phyloP scores from a whole-genome alignment of 2,888 invertebrate genomes.

The Leptura quadrifasciata region DNA sequence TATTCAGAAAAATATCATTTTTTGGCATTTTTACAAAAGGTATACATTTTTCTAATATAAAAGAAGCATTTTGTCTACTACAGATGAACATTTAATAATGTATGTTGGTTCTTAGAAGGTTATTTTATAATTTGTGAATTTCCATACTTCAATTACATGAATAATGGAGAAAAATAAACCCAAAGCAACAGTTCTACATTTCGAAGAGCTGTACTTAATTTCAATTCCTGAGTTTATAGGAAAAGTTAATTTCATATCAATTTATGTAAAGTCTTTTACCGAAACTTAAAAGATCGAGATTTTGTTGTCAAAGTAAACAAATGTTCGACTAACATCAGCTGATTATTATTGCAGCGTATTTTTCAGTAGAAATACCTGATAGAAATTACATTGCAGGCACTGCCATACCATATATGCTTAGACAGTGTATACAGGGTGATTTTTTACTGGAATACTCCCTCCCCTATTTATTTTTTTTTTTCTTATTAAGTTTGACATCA shows the following conservation, averaged over 20 bases:
- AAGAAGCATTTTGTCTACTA: too few relatives aligned
- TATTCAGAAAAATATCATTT: too few relatives aligned
- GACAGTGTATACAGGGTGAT: not conserved
- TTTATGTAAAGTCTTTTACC: not conserved
- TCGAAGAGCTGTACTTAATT: not conserved
- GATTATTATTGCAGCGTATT: not conserved
- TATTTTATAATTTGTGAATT: too few relatives aligned
- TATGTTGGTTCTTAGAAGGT: too few relatives aligned
- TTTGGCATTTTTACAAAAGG: too few relatives aligned
- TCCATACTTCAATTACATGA: too few relatives aligned
- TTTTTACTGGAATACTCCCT: not conserved
- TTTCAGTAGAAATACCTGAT: not conserved
- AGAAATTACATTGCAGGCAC: conserved; percentile 38
- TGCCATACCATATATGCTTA: conserved; percentile 46
- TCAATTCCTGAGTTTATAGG: not conserved
- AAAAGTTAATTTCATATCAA: conserved; percentile 5
- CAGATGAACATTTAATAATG: too few relatives aligned
- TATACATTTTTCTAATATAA: too few relatives aligned
- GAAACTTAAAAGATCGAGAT: not conserved
- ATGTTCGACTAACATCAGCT: too few relatives aligned
- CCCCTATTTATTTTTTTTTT: not conserved
- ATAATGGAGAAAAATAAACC: too few relatives aligned
- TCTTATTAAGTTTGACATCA: not conserved
- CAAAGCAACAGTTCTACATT: not conserved
- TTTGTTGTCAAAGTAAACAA: not conserved